Percentiles rank a stretch among this genome's conserved stretches.
These are phyloP conservation scores for Strix occidentalis DNA, from an alignment of 2,797 vertebrate genomes.

Conservation along the genomic window DNA sequence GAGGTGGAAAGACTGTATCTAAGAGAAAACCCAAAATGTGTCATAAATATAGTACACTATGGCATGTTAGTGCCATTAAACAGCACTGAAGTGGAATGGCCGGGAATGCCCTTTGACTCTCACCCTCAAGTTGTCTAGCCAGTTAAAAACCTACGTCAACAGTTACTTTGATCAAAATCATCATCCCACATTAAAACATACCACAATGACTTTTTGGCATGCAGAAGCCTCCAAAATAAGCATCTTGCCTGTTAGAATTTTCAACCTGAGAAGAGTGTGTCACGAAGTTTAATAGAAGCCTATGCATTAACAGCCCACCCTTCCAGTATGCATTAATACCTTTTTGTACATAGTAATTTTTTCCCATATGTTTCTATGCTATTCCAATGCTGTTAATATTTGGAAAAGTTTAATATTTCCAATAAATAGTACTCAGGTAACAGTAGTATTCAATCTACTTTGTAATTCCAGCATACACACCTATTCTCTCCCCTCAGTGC, in stretches of 20 bases:
- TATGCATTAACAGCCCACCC: neutral
- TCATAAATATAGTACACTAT: accelerated
- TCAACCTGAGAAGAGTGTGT: accelerated
- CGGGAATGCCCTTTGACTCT: neutral
- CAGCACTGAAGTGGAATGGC: neutral
- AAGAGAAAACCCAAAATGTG: accelerated
- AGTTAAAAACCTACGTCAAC: neutral
- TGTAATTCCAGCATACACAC: neutral
- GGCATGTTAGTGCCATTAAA: accelerated
- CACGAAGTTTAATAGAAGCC: accelerated
- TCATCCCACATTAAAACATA: neutral
- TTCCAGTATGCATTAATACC: accelerated
- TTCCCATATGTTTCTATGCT: neutral
- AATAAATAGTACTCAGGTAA: neutral
- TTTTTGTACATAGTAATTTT: neutral
- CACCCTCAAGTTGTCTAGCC: neutral
- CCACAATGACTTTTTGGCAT: neutral
- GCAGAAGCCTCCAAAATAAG: neutral
- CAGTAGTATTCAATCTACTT: neutral
- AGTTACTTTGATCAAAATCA: neutral
- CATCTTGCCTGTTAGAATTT: neutral
- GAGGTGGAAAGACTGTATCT: neutral
- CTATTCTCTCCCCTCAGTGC: neutral
- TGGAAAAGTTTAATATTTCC: neutral
- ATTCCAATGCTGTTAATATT: neutral